A percentile compares a stretch with the other conserved stretches of the same genome.
Evolutionary conservation across 2,113 vertebrate species (phyloP).

Genomic region (Nansenia antarctica): DNA sequence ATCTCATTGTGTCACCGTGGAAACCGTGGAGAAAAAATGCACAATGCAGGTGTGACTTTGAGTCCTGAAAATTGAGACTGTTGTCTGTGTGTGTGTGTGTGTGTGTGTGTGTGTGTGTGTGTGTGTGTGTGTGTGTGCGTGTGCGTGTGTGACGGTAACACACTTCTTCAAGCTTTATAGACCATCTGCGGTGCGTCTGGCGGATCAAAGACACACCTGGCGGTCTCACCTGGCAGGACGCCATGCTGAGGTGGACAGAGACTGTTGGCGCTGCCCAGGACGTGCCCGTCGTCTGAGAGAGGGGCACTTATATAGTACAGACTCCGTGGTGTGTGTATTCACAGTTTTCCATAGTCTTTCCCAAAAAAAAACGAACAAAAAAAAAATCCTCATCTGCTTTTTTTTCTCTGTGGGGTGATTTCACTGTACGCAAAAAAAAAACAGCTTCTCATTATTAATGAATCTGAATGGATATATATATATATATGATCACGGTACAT

Average conservation of each 20-base stretch:
- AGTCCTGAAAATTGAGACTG: conserved; percentile 24
- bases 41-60: conserved; percentile 54
- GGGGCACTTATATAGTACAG: conserved; percentile 53
- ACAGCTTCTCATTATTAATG: conserved; percentile 64
- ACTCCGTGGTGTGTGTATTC: conserved; percentile 60
- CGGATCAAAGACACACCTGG: conserved; percentile 39
- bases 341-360: conserved; percentile 56
- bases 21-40: conserved; percentile 6
- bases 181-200: conserved; percentile 63
- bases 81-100: conserved; percentile 19
- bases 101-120: conserved; percentile 26
- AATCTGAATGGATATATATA: conserved; percentile 76
- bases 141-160: conserved; percentile 1
- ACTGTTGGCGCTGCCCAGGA: background rate
- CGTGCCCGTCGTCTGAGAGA: background rate
- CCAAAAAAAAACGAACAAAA: too few species aligned
- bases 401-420: conserved; percentile 68
- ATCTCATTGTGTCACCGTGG: conserved; percentile 29
- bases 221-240: too few species aligned
- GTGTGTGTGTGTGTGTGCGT: background rate
- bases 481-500: conserved; percentile 76
- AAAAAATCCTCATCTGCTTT: conserved; percentile 45
- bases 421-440: conserved; percentile 70
- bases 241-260: conserved; percentile 32
- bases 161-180: conserved; percentile 61